phyloP scores from a whole-genome alignment of 35 echinoderm and acorn worm species.

The Anneissia japonica region DNA sequence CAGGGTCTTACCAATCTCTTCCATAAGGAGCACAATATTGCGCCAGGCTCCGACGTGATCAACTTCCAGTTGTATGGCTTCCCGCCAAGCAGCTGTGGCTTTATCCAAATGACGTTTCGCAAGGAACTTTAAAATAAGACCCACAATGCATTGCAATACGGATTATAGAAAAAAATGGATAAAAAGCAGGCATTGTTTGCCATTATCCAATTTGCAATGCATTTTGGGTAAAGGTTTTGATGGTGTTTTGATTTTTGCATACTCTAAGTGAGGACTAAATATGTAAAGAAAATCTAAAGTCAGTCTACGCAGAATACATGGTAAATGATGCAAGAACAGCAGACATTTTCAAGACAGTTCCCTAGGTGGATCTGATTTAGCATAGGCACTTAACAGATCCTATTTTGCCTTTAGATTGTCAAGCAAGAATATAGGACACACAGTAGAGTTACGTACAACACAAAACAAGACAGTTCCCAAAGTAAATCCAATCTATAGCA shows the following conservation, averaged over 20 bases:
- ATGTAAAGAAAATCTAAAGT: too few relatives aligned
- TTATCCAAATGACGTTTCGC: conserved; percentile 13
- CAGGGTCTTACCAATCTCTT: conserved; percentile 15
- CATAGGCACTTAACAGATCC: too few relatives aligned
- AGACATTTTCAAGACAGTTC: too few relatives aligned
- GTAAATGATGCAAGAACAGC: too few relatives aligned
- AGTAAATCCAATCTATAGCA: neutral
- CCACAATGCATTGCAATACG: neutral
- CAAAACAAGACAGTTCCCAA: neutral
- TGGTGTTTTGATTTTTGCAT: too few relatives aligned
- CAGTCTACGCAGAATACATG: too few relatives aligned
- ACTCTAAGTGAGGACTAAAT: too few relatives aligned
- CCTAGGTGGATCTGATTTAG: too few relatives aligned
- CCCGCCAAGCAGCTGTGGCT: conserved; percentile 8
- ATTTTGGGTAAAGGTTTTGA: neutral
- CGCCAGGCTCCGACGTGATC: conserved; percentile 31
- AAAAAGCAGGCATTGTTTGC: too few relatives aligned
- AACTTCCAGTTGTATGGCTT: conserved; percentile 20
- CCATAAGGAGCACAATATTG: conserved; percentile 6
- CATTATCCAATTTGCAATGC: too few relatives aligned
- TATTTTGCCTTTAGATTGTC: too few relatives aligned
- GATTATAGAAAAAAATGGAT: neutral
- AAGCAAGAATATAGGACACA: too few relatives aligned
- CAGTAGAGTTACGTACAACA: neutral
- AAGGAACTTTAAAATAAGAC: conserved; percentile 8